Evolutionary conservation across 2,113 vertebrate genomes (phyloP).

Genomic region (Hepsetus odoe): DNA sequence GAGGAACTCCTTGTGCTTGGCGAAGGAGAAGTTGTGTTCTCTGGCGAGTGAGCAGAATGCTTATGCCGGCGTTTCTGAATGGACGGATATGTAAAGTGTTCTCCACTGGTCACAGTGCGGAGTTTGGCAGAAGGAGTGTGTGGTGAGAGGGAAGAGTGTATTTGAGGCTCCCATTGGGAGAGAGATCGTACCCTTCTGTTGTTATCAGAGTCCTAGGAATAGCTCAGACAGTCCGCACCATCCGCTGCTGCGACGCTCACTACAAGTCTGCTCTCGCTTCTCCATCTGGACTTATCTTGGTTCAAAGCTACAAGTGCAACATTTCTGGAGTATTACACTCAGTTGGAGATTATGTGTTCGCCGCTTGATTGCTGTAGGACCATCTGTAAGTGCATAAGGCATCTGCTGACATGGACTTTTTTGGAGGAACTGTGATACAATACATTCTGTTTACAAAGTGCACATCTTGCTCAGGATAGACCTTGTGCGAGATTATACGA

Average conservation of each 20-base stretch:
- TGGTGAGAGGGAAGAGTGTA: not conserved
- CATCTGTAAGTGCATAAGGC: not conserved
- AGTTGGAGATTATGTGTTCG: not conserved
- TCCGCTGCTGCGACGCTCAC: not conserved
- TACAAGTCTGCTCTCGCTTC: not conserved
- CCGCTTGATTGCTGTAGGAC: not conserved
- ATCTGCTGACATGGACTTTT: not conserved
- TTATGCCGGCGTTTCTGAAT: conserved; percentile 8
- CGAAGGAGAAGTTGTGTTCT: too few species aligned
- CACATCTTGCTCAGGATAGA: not conserved
- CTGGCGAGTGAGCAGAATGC: not conserved
- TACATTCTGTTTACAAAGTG: too few species aligned
- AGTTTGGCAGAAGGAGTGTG: not conserved
- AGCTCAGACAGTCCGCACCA: not conserved
- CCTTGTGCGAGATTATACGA: not conserved
- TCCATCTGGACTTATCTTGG: not conserved
- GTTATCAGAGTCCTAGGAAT: not conserved
- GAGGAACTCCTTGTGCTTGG: too few species aligned
- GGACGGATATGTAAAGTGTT: conserved; percentile 11
- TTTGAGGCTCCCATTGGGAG: not conserved
- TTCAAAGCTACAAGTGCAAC: conserved; percentile 4
- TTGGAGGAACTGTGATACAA: not conserved
- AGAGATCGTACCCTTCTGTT: not conserved
- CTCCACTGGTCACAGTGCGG: not conserved
- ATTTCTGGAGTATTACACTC: not conserved